Evolutionary conservation across 2,113 vertebrate species (phyloP).

Genomic region (Irena cyanogastra): DNA sequence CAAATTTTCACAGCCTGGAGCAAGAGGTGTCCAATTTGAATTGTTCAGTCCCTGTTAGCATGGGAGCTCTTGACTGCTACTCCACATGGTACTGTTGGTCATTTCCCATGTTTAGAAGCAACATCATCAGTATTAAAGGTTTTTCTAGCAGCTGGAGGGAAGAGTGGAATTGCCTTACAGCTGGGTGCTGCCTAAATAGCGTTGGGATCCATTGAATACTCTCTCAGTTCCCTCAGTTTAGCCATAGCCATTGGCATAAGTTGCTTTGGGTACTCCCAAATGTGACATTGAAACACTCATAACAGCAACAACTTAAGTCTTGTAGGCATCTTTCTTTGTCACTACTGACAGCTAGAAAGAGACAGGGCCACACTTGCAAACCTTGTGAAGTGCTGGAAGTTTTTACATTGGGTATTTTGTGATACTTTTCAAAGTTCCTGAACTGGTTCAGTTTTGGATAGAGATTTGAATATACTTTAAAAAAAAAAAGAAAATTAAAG

Average conservation of each 20-base stretch:
- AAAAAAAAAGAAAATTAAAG: background rate
- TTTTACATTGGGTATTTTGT: background rate
- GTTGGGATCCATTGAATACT: background rate
- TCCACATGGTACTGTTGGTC: background rate
- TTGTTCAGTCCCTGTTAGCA: background rate
- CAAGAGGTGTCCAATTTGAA: background rate
- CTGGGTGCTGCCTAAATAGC: background rate
- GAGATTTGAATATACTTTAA: background rate
- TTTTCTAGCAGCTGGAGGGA: background rate
- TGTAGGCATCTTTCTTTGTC: background rate
- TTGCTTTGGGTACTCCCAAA: background rate
- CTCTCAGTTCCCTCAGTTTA: background rate
- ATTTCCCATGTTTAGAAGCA: background rate
- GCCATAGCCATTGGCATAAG: background rate
- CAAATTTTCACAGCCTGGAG: conserved; percentile 5
- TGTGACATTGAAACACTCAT: background rate
- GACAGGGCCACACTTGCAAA: background rate
- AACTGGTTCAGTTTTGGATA: background rate
- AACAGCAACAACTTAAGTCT: background rate
- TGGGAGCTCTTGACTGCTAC: background rate
- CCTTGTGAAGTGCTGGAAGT: background rate
- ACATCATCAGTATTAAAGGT: background rate
- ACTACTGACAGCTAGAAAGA: background rate
- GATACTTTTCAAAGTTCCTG: background rate
- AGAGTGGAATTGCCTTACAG: background rate